Conservation (phyloP, 23 tunicate species). For the Oikopleura dioica region DNA sequence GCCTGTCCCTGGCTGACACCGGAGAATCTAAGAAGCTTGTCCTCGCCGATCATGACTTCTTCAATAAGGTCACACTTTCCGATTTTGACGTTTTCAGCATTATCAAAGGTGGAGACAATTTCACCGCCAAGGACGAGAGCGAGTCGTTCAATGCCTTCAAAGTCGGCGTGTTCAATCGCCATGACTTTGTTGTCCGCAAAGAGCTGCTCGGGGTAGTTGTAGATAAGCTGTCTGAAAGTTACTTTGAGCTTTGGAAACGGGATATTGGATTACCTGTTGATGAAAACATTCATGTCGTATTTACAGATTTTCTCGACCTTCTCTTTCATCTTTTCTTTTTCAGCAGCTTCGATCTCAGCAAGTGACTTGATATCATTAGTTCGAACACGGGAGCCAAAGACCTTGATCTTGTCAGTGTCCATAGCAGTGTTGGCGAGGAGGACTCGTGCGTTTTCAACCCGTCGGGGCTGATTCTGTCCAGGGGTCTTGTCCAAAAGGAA, state of each 20-base stretch:
- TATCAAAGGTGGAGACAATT: constrained; percentile 87
- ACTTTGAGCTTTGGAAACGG: not conserved
- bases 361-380: constrained; percentile 68
- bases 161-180: constrained; percentile 99
- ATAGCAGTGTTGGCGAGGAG: constrained; percentile 83
- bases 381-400: constrained; percentile 89
- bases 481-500: constrained; percentile 75
- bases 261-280: constrained; percentile 43
- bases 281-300: constrained; percentile 81
- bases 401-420: constrained; percentile 97
- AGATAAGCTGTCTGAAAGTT: constrained; percentile 55
- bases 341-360: constrained; percentile 85
- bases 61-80: constrained; percentile 90
- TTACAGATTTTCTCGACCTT: constrained; percentile 68
- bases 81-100: constrained; percentile 55
- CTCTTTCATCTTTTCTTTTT: constrained; percentile 92
- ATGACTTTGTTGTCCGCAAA: constrained; percentile 90
- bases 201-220: constrained; percentile 97
- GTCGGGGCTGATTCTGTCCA: constrained; percentile 91
- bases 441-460: constrained; percentile 79
- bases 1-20: constrained; percentile 95
- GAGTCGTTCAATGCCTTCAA: constrained; percentile 89
- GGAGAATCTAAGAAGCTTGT: constrained; percentile 56
- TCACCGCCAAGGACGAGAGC: constrained; percentile 98
- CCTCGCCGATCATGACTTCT: constrained; percentile 94